phyloP scores from a whole-genome alignment of 2,113 vertebrate species.

The Asarcornis scutulata region DNA sequence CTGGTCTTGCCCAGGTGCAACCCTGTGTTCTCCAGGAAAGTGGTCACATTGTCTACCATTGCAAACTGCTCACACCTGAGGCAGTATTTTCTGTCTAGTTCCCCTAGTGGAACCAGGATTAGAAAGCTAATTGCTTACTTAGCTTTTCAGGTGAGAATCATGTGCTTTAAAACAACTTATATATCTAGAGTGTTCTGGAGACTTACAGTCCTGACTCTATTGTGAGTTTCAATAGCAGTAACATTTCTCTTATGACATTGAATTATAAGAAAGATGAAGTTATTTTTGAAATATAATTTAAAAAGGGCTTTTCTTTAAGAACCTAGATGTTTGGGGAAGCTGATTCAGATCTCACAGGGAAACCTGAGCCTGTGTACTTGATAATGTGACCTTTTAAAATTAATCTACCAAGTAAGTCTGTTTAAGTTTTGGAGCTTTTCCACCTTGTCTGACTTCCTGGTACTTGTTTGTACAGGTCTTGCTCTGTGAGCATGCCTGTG shows the following conservation, averaged over 20 bases:
- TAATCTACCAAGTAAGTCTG: background rate
- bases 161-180: background rate
- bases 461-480: slow-evolving; percentile 58
- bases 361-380: background rate
- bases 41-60: background rate
- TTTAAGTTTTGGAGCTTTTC: slow-evolving; percentile 23
- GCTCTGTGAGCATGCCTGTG: background rate
- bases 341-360: background rate
- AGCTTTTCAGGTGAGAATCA: background rate
- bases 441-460: slow-evolving; percentile 14
- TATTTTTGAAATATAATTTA: background rate
- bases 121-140: background rate
- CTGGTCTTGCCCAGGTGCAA: background rate
- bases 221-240: background rate
- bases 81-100: background rate
- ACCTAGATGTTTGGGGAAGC: background rate
- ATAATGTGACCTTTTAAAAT: slow-evolving; percentile 5
- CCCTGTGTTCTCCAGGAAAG: background rate
- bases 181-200: background rate
- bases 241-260: background rate
- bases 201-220: background rate
- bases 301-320: background rate
- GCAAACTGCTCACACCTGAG: background rate
- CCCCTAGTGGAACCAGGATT: background rate
- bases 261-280: background rate